Conservation (phyloP, 2,797 vertebrate species). For the Astyanax mexicanus region DNA sequence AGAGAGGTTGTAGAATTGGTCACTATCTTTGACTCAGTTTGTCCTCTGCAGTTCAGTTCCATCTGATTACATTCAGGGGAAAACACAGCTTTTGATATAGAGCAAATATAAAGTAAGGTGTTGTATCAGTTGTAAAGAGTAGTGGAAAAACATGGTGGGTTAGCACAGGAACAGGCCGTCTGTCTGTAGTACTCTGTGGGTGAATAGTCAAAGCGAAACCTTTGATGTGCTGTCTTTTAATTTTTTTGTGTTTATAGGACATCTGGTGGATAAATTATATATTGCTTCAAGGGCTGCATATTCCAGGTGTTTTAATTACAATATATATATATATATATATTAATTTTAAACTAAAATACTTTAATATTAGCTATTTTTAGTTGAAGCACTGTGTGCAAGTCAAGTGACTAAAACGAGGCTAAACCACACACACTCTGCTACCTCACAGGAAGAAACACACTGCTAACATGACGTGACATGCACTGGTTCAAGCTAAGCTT, state of each 20-base stretch:
- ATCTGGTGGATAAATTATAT: slow-evolving; percentile 29
- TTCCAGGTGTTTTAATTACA: neutral
- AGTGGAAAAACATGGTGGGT: slow-evolving; percentile 5
- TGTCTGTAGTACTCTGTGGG: neutral
- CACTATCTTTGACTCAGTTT: slow-evolving; percentile 33
- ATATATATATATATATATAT: too few species aligned
- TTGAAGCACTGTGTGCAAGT: too few species aligned
- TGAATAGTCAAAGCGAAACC: slow-evolving; percentile 50
- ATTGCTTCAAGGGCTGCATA: neutral
- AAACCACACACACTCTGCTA: too few species aligned
- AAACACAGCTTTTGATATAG: neutral
- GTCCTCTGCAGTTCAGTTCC: slow-evolving; percentile 11
- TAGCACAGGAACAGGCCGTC: neutral
- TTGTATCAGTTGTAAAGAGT: neutral
- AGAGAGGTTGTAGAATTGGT: neutral
- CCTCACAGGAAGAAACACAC: too few species aligned
- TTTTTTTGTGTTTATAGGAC: slow-evolving; percentile 17
- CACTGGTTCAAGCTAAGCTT: too few species aligned
- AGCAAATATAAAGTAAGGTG: neutral
- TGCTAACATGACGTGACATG: too few species aligned
- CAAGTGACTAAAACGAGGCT: too few species aligned
- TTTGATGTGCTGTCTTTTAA: neutral
- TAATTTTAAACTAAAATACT: too few species aligned
- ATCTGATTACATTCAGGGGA: slow-evolving; percentile 43
- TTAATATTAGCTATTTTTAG: too few species aligned